Percentiles rank a stretch among this genome's conserved stretches.
phyloP scores from a whole-genome alignment of 1,140 invertebrate species.

The Hyphantria cunea region DNA sequence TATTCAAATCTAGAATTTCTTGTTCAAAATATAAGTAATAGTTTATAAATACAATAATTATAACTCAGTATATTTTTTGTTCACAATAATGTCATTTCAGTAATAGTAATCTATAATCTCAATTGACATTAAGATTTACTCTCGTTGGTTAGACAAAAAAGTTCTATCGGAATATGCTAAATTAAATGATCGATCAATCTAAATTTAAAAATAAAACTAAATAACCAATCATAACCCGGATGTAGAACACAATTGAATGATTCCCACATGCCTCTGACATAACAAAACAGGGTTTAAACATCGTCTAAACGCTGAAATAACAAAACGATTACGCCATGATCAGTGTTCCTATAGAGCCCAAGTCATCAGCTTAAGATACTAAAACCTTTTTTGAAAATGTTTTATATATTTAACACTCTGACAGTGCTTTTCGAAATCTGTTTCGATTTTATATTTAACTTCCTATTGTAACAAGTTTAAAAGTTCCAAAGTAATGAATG shows the following conservation, averaged over 20 bases:
- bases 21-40: no score
- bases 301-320: conserved; percentile 78
- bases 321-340: conserved; percentile 75
- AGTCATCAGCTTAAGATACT: conserved; percentile 30
- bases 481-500: neutral
- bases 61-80: no score
- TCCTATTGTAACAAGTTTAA: no score
- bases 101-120: no score
- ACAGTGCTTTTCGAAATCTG: neutral
- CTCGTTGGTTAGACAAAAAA: no score
- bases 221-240: conserved; percentile 74
- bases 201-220: conserved; percentile 53
- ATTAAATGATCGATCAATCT: no score
- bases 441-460: neutral
- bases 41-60: no score
- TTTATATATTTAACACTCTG: neutral
- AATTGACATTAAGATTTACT: no score
- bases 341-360: conserved; percentile 51
- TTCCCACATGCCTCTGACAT: conserved; percentile 78
- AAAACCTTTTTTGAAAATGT: neutral
- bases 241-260: conserved; percentile 77
- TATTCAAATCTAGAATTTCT: no score
- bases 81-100: no score
- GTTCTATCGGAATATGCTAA: no score
- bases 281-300: conserved; percentile 76